These are phyloP conservation scores for Periphyllus acericola DNA, from an alignment of 2,888 invertebrate species.

Conservation along the genomic window DNA sequence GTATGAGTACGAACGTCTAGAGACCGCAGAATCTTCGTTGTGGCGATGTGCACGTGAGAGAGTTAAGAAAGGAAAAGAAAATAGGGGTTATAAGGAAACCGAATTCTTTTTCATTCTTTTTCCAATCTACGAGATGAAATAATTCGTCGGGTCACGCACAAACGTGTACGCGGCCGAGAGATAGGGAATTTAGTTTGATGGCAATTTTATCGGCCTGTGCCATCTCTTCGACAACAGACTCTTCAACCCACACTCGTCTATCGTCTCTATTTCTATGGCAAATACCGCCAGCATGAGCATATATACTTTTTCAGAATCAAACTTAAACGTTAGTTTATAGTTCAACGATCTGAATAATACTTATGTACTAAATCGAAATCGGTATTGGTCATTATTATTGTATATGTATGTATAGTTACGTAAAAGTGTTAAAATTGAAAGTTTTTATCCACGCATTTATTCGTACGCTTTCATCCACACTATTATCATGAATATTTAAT, in stretches of 20 bases:
- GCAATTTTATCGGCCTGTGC: slow-evolving; percentile 3
- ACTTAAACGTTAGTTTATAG: too few species aligned
- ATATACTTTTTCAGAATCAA: too few species aligned
- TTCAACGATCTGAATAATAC: too few species aligned
- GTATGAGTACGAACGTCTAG: neutral
- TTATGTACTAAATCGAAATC: neutral
- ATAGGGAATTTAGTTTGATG: slow-evolving; percentile 15
- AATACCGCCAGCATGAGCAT: too few species aligned
- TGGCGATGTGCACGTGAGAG: neutral
- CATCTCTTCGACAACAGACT: too few species aligned
- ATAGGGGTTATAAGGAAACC: neutral
- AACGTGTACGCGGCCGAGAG: neutral
- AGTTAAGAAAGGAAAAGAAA: slow-evolving; percentile 7
- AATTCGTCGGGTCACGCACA: neutral
- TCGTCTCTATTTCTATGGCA: too few species aligned
- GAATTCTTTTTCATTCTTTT: neutral
- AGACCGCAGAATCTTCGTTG: neutral
- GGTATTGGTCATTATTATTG: neutral
- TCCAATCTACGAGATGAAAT: neutral
- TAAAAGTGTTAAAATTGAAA: too few species aligned
- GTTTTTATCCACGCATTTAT: too few species aligned
- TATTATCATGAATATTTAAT: too few species aligned
- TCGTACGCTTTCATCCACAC: too few species aligned
- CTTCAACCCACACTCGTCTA: neutral
- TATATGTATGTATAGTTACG: too few species aligned